Conservation (phyloP, 1,140 invertebrate species). For the Meloidogyne hapla region DNA sequence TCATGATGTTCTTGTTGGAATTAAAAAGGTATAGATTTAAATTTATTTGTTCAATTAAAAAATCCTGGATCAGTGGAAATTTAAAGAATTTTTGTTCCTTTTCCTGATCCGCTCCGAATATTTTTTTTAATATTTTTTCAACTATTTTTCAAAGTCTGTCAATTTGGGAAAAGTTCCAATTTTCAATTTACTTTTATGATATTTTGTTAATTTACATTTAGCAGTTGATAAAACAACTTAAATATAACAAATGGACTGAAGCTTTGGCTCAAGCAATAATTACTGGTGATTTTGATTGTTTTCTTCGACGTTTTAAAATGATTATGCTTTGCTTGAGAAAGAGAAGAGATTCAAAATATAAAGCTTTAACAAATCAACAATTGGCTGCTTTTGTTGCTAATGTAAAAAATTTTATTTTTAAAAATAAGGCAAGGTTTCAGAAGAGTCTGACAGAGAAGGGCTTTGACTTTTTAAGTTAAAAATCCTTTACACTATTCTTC, state of each 20-base stretch:
- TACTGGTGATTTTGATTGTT: constrained; percentile 20
- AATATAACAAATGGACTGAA: constrained; percentile 30
- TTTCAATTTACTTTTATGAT: background rate
- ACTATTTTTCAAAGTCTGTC: background rate
- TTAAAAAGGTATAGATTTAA: constrained; percentile 24
- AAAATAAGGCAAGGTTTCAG: background rate
- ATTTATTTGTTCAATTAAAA: background rate
- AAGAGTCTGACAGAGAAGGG: no score
- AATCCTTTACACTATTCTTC: no score
- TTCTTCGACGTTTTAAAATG: constrained; percentile 25
- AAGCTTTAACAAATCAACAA: constrained; percentile 6
- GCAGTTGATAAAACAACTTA: constrained; percentile 28
- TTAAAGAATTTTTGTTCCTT: no score
- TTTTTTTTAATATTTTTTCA: no score
- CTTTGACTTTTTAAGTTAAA: no score
- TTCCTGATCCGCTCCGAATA: no score
- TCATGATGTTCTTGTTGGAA: constrained; percentile 15
- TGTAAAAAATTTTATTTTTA: constrained; percentile 22
- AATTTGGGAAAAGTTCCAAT: background rate
- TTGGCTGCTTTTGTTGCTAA: constrained; percentile 19
- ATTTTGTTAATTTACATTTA: constrained; percentile 18
- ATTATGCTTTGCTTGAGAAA: constrained; percentile 29
- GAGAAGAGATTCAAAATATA: constrained; percentile 13
- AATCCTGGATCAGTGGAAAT: no score
- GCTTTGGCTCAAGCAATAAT: constrained; percentile 15